Evolutionary conservation across 2,113 vertebrate genomes (phyloP), one percentile per base, ranked within the genome.

Genomic region (Panurus biarmicus): DNA sequence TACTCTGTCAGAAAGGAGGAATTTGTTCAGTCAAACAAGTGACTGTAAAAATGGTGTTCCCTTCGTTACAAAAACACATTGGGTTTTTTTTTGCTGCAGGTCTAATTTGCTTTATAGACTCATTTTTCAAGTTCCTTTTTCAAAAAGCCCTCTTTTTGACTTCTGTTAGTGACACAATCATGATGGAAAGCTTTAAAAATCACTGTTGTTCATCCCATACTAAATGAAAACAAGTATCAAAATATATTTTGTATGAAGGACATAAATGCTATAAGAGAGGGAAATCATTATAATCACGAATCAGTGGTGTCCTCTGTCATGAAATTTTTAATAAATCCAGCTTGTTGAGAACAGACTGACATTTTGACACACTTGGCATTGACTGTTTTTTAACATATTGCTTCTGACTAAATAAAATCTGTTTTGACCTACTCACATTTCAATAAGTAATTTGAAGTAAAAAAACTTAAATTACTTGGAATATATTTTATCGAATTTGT

Each of bases 1-100:
- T 42, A 84, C 94, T 91, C 77, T 88, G 72, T 29, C 76, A 95
- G 94, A 88, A 91, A 91, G 78, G 85, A 95, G 71, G 85, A 85
- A 90, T 91, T 62, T 77, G 82, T 90, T 93, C 95, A 93, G 6
- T 86, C 71, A 85, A 95, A 91, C n/a, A 89, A 79, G 86, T 85
- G 64, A 48, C 67, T 70, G 40, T 21, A 85, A 67, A 85, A 91
- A 33, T 35, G 28, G 31, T 44, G 60, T 22, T 85, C 62, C 61
- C 78, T 87, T 33, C 24, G 7, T 71, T 77, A 93, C 47, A 94
- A 48, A 95, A 60, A 77, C 25, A 93, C 13, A 74, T 19, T 58
- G 44, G 17, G 20, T 5, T 47, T 60, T 71, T 51, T 69, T 71
- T 51, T 69, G 35, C 5, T 87, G 50, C 28, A 78, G 10, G 17